These are phyloP conservation scores for Melanogrammus aeglefinus DNA, from an alignment of 2,797 vertebrate species.

Conservation along the genomic window DNA sequence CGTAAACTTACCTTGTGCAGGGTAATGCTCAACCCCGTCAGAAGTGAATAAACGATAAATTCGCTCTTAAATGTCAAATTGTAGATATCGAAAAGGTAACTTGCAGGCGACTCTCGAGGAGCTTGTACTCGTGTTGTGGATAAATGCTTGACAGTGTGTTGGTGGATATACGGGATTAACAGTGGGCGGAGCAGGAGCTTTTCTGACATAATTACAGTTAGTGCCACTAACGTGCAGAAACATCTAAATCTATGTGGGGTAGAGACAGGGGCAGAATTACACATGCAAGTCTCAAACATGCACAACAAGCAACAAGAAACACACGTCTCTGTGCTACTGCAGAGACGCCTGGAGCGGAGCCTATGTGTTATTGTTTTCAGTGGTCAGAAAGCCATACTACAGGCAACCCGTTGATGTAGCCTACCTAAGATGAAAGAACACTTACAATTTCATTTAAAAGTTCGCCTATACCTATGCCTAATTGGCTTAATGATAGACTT, in stretches of 20 bases:
- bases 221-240: slow-evolving; percentile 27
- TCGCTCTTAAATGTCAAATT: slow-evolving; percentile 8
- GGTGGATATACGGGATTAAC: slow-evolving; percentile 65
- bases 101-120: background rate
- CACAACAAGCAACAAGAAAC: background rate
- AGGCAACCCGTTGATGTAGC: too few species aligned
- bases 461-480: background rate
- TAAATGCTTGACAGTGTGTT: slow-evolving; percentile 45
- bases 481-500: background rate
- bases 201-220: slow-evolving; percentile 51
- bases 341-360: background rate
- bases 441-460: too few species aligned
- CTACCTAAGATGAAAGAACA: too few species aligned
- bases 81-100: background rate
- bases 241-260: background rate
- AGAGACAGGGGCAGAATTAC: background rate
- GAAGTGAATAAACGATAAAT: background rate
- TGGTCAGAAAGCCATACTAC: too few species aligned
- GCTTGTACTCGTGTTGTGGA: slow-evolving; percentile 28
- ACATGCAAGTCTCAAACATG: background rate
- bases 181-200: slow-evolving; percentile 58
- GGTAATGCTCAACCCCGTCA: background rate
- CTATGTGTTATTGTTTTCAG: background rate
- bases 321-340: background rate
- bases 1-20: background rate